Base-by-base conservation (phyloP, 2,888 invertebrate species). In the Aplocera efformata region DNA sequence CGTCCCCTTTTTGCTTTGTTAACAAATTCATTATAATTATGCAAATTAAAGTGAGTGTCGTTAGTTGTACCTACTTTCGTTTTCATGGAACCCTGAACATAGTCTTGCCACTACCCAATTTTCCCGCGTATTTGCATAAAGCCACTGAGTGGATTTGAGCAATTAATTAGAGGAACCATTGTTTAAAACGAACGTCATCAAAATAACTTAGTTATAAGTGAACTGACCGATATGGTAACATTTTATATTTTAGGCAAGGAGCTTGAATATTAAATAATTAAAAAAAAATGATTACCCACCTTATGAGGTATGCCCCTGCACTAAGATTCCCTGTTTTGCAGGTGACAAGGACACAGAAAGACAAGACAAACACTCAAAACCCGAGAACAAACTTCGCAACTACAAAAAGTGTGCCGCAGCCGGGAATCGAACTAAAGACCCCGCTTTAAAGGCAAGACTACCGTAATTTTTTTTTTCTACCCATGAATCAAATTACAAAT, bases 61-160 rank as follows among this genome's bases (percentile, higher is more conserved):
- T 32, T 44, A 31, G 32, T 7, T 24, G 29, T 45, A 39, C 13
- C 13, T 17, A 17, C 13, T 7, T 9, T 10, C 22, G 32, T 39
- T 39, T 39, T 32, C 32, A 39, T 28, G 28, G 32, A 39, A 32
- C 38, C 32, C 27, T 32, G 32, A 32, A 27, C 32, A 28, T 32
- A 17, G 23, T 27, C 10, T 22, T 47, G 43, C 34, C 38, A 10
- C 10, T 26, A 26, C 49, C 49, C 43, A 48, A 51, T 48, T 47
- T 55, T 54, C 49, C 50, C 32, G 44, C 50, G 33, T 57, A 67
- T 67, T 67, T 61, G 50, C 63, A 67, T 65, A 59, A 54, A 56
- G 60, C 53, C 53, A 59, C 57, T 46, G 32, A 35, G 55, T 56
- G 56, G 51, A 46, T 56, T 62, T 50, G 47, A 52, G 54, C 51